Conservation (phyloP, 1,140 invertebrate genomes). For the Diplogasteroides magnus region DNA sequence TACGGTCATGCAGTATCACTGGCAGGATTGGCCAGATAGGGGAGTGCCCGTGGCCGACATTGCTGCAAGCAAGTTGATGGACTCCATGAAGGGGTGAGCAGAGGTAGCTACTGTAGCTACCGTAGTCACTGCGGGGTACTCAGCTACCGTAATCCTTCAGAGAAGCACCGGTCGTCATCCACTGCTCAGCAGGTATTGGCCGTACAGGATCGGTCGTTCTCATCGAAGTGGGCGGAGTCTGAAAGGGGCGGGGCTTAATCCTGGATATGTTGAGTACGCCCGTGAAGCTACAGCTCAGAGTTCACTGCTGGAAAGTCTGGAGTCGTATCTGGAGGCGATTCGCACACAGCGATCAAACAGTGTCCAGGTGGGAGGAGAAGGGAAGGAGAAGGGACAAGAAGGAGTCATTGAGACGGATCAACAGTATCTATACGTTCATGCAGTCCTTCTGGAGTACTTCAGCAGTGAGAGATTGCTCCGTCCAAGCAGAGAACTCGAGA, state of each 20-base stretch:
- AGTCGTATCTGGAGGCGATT: neutral
- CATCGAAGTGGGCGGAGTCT: neutral
- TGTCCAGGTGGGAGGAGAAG: neutral
- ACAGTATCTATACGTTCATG: neutral
- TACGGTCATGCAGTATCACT: slow-evolving; percentile 25
- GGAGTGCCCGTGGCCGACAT: slow-evolving; percentile 24
- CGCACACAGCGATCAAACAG: neutral
- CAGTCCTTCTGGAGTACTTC: neutral
- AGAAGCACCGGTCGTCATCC: slow-evolving; percentile 84
- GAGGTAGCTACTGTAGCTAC: slow-evolving; percentile 58
- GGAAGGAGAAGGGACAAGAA: neutral
- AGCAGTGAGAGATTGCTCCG: neutral
- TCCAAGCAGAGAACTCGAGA: neutral
- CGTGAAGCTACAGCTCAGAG: neutral
- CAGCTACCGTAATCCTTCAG: too few species aligned
- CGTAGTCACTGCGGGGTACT: neutral
- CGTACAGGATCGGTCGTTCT: neutral
- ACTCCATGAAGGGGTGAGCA: slow-evolving; percentile 50
- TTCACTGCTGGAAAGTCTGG: neutral
- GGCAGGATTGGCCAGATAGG: slow-evolving; percentile 31
- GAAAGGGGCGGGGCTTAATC: neutral
- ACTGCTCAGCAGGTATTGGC: slow-evolving; percentile 81
- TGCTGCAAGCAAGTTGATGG: slow-evolving; percentile 14
- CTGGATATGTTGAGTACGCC: neutral
- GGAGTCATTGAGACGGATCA: neutral